Conservation (phyloP, 2,888 invertebrate species). For the Arge pagana region DNA sequence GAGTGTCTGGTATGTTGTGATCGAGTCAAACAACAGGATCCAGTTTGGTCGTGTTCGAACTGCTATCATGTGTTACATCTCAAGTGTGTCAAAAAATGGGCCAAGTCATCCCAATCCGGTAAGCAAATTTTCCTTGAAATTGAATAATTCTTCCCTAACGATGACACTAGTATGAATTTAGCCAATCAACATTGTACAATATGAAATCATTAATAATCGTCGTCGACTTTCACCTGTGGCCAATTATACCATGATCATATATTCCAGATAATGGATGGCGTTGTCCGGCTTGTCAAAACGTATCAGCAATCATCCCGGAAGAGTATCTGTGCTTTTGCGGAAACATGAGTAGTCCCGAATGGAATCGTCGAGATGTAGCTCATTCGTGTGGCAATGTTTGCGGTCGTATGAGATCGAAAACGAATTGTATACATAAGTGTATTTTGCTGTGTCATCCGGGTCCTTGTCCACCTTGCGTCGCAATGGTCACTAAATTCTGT, state of each 20-base stretch:
- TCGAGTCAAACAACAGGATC: constrained; percentile 75
- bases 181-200: not conserved
- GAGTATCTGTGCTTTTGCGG: constrained; percentile 93
- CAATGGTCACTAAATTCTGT: constrained; percentile 73
- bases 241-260: too few species aligned
- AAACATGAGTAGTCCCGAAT: constrained; percentile 74
- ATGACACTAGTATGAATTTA: constrained; percentile 18
- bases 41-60: constrained; percentile 88
- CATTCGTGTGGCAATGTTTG: constrained; percentile 93
- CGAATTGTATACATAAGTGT: constrained; percentile 50
- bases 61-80: constrained; percentile 95
- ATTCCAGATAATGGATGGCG: constrained; percentile 80
- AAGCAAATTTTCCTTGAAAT: constrained; percentile 37
- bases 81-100: constrained; percentile 90
- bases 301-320: constrained; percentile 72
- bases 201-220: not conserved
- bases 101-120: constrained; percentile 76
- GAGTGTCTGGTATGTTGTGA: constrained; percentile 97
- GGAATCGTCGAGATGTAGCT: constrained; percentile 77
- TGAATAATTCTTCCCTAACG: not conserved
- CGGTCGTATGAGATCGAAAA: constrained; percentile 61
- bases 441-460: constrained; percentile 81
- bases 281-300: constrained; percentile 94
- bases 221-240: too few species aligned
- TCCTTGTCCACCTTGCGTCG: constrained; percentile 88